phyloP scores from a whole-genome alignment of 1,140 invertebrate species.

The Drosophila teissieri region DNA sequence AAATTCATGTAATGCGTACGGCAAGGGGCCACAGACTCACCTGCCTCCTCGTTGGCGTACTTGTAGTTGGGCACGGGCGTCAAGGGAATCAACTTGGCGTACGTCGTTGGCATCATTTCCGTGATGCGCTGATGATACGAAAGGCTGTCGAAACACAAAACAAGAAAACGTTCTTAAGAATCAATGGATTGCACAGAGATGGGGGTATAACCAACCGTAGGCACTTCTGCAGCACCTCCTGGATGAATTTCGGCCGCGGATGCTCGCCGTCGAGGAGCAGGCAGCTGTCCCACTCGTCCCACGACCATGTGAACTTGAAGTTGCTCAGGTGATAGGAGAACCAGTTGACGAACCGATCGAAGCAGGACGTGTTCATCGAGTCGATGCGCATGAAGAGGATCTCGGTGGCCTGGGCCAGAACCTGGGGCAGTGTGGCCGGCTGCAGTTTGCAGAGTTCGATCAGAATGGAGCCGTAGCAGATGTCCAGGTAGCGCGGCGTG shows the following conservation, averaged over 20 bases:
- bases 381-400: conserved; percentile 98
- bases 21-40: conserved; percentile 86
- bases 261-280: conserved; percentile 94
- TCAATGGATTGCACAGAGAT: neutral
- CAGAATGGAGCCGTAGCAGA: conserved; percentile 97
- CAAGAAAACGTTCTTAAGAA: neutral
- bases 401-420: conserved; percentile 98
- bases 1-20: neutral
- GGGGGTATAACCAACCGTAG: conserved; percentile 88
- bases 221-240: conserved; percentile 95
- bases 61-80: conserved; percentile 92
- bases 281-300: conserved; percentile 97
- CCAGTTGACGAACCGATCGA: conserved; percentile 99
- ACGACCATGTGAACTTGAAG: conserved; percentile 99
- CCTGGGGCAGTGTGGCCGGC: conserved; percentile 98
- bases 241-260: conserved; percentile 97
- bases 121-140: conserved; percentile 97
- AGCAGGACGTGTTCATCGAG: conserved; percentile 97
- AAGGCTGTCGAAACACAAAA: conserved; percentile 88
- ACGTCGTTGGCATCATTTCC: conserved; percentile 95
- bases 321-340: conserved; percentile 99
- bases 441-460: conserved; percentile 99
- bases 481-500: conserved; percentile 93
- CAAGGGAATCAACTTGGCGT: conserved; percentile 92
- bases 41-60: conserved; percentile 91